phyloP scores from a whole-genome alignment of 2,888 invertebrate species.

The Dryomyza anilis region DNA sequence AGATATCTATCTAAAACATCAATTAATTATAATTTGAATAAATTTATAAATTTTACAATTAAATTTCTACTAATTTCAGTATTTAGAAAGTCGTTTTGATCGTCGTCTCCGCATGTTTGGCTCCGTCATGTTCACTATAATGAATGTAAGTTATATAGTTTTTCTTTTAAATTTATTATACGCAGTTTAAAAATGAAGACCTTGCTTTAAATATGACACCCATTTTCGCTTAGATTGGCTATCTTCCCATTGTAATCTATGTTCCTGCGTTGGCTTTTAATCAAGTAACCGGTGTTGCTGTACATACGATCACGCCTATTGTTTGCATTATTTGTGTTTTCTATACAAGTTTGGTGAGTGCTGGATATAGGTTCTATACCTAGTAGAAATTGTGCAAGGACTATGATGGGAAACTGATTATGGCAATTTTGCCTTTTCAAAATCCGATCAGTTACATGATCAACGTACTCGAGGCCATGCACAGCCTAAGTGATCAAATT shows the following conservation, averaged over 20 bases:
- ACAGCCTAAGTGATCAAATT: too few relatives aligned
- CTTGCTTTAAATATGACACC: constrained; percentile 27
- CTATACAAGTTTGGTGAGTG: constrained; percentile 80
- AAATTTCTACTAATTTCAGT: constrained; percentile 61
- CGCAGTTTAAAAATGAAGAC: background rate
- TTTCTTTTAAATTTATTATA: background rate
- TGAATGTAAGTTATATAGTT: constrained; percentile 67
- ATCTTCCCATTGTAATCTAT: constrained; percentile 80
- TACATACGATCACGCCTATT: constrained; percentile 81
- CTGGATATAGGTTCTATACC: too few relatives aligned
- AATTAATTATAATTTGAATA: background rate
- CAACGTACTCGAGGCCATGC: too few relatives aligned
- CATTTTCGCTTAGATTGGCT: constrained; percentile 67
- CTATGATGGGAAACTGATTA: too few relatives aligned
- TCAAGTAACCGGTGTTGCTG: constrained; percentile 84
- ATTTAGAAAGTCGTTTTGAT: constrained; percentile 74
- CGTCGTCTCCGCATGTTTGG: constrained; percentile 74
- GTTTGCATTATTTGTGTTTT: constrained; percentile 86
- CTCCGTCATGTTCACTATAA: constrained; percentile 73
- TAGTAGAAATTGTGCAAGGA: too few relatives aligned
- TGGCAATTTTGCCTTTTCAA: too few relatives aligned
- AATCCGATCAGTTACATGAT: background rate
- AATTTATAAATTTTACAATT: background rate
- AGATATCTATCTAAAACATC: too few relatives aligned
- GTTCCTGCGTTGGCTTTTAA: constrained; percentile 81